These are phyloP conservation scores for Diploscapter pachys DNA, from an alignment of 1,140 invertebrate genomes.

Conservation along the genomic window DNA sequence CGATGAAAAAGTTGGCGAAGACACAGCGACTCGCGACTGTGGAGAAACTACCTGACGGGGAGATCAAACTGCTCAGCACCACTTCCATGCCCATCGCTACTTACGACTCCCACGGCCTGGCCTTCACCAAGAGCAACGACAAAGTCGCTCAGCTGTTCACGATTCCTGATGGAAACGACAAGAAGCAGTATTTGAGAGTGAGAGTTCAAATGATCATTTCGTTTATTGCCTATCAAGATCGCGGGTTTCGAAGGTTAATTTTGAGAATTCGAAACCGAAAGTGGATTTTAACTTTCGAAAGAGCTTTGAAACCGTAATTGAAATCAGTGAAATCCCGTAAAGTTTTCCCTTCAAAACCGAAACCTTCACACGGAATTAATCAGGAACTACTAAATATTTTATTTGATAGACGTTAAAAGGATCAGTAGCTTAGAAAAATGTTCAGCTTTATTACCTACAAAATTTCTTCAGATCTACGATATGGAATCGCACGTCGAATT, in stretches of 20 bases:
- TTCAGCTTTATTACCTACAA: conserved; percentile 5
- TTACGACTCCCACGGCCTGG: conserved; percentile 35
- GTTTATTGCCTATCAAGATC: neutral
- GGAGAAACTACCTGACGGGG: conserved; percentile 8
- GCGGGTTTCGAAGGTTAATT: neutral
- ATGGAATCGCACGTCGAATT: conserved; percentile 24
- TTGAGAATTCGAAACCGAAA: neutral
- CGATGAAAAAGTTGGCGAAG: conserved; percentile 43
- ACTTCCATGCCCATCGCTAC: conserved; percentile 14
- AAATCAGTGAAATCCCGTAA: too few relatives aligned
- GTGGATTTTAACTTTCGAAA: too few relatives aligned
- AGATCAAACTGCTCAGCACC: conserved; percentile 28
- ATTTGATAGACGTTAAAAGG: too few relatives aligned
- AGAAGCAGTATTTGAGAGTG: conserved; percentile 49
- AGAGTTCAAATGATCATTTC: neutral
- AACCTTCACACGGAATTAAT: too few relatives aligned
- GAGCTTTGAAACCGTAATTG: too few relatives aligned
- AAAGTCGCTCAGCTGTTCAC: conserved; percentile 42
- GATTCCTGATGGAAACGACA: conserved; percentile 49
- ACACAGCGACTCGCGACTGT: conserved; percentile 31
- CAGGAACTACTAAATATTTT: too few relatives aligned
- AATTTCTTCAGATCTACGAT: conserved; percentile 30
- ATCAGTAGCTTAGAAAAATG: too few relatives aligned
- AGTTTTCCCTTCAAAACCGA: neutral
- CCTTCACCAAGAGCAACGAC: conserved; percentile 36